Evolutionary conservation across 2,888 invertebrate genomes (phyloP), one percentile per base, ranked within the genome.

Genomic region (Anagyrus pseudococci): DNA sequence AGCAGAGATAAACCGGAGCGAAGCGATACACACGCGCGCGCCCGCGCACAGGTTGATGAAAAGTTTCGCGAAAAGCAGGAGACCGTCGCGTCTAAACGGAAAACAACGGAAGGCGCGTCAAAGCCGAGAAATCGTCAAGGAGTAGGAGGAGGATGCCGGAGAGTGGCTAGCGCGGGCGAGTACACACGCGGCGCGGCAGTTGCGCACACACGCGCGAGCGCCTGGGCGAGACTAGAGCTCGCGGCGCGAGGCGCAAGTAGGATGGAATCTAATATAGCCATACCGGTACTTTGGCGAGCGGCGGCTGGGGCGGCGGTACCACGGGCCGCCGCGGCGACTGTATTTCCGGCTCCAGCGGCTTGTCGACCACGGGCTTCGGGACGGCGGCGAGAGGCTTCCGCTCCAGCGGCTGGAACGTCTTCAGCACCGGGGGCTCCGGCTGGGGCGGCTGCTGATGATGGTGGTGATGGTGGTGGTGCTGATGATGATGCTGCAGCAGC

Each of bases 251-350:
- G 20, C 20, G 20, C 33, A 10, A 10, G 33, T 8, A 37, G 6
- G 29, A 29, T 43, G 43, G 10, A 17, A 1, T 43, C 17, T n/a
- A 4, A 17, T 43, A 37, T 8, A 37, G 33, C 15, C 78, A 72
- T 68, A 81, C 81, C 17, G 81, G 78, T 63, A 77, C 74, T 70
- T 82, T 82, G 33, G 75, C 63, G 44, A 79, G 75, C 33, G 82
- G 80, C 63, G 80, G 82, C 33, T 82, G 82, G 6, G 82, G 82
- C 40, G 82, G 82, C 43, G 81, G 82, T 7, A 78, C 80, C n/a
- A 76, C 79, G 49, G 82, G 79, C 64, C 82, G 72, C 59, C 81
- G 75, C 1, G 81, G 79, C 26, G 77, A 77, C 49, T 80, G 80
- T 59, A 80, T 75, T 73, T 80, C 80, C 66, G 77, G 74, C 67